Percentiles rank a stretch among this genome's conserved stretches.
Conservation (phyloP, 2,113 vertebrate species). For the Ctenomys sociabilis region DNA sequence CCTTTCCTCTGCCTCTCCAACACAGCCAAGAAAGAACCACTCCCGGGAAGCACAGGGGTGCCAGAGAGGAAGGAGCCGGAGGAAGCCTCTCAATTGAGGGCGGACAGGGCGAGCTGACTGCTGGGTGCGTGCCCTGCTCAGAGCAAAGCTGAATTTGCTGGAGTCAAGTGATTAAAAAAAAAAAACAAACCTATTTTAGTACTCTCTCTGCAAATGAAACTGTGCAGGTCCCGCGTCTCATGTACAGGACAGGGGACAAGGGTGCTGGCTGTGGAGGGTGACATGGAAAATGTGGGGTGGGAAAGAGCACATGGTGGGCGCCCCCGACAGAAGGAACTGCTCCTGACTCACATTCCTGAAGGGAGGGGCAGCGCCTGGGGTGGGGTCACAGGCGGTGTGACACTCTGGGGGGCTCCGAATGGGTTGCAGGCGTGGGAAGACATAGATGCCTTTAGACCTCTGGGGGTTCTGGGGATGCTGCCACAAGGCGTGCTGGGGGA, state of each 20-base stretch:
- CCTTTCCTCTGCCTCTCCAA: background rate
- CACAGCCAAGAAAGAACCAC: background rate
- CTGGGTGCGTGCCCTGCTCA: background rate
- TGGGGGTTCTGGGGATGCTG: background rate
- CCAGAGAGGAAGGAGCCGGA: background rate
- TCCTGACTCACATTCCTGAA: background rate
- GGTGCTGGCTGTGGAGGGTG: background rate
- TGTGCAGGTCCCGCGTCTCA: background rate
- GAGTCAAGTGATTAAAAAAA: background rate
- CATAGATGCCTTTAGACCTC: background rate
- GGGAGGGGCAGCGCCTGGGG: rapidly evolving
- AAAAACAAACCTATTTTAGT: background rate
- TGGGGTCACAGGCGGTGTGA: background rate
- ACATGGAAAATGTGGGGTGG: background rate
- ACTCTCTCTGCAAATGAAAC: background rate
- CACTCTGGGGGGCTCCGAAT: background rate
- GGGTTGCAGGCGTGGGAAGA: slow-evolving; percentile 7
- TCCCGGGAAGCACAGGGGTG: background rate
- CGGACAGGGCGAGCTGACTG: background rate
- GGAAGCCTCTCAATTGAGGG: background rate
- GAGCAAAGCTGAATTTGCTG: background rate
- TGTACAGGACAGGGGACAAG: background rate
- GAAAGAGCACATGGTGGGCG: background rate
- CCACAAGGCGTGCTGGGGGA: background rate
- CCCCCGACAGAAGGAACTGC: background rate